Base-by-base conservation (phyloP, 2,113 vertebrate species). In the Psettodes erumei region DNA sequence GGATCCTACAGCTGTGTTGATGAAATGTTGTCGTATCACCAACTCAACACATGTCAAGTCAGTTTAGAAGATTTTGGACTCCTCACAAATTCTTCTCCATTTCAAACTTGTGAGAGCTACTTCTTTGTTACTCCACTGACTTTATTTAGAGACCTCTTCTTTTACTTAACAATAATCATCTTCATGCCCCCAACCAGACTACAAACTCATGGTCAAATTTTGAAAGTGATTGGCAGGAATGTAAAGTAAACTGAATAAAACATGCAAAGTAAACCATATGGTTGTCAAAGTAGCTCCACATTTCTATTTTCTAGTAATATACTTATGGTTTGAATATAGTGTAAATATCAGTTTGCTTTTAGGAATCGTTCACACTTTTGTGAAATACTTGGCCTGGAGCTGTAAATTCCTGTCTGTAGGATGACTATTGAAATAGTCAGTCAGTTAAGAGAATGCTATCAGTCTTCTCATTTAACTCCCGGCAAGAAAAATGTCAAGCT, bases 131-230 rank as follows among this genome's bases (percentile, higher is more conserved):
- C n/a, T 32, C 3, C 8, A 5, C 42, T 66, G 23, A 18, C 12
- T 69, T 53, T 37, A n/a, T 40, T 23, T 27, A 30, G 11, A 43
- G 13, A 11, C 37, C 32, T 7, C 0, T 32, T 42, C 11, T 48
- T 42, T 55, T 16, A 58, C 3, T 32, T 25, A 58, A 53, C 40
- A 63, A 38, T 30, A 56, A 51, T 32, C 32, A 63, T 56, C 19
- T 65, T 18, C 33, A 25, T 13, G 51, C 10, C 18, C n/a, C 45
- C 21, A 8, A 16, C 21, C 19, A 33, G 6, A 38, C 25, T n/a
- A 33, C 8, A n/a, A 40, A 48, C 50, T 21, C 3, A 8, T 30
- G 21, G 7, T 25, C 18, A 6, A 1, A 3, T 71, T 71, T 21
- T 21, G 28, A 59, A 79, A 67, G 21, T 25, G 23, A 1, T 42